Conservation (phyloP, 2,797 vertebrate species). For the Helarctos malayanus region DNA sequence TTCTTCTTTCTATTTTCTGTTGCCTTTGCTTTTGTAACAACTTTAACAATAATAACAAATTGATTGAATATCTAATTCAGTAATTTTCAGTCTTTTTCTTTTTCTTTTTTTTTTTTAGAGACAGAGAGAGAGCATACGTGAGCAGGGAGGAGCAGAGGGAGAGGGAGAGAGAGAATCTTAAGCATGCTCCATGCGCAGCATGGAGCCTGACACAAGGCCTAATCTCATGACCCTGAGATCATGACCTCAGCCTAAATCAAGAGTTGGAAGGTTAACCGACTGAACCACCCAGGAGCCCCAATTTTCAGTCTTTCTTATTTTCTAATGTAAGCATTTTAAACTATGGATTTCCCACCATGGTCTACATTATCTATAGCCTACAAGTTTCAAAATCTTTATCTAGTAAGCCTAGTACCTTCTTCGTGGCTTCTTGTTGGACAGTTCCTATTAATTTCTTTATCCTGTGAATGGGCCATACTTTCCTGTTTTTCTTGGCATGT, state of each 20-base stretch:
- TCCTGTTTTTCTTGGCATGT: constrained; percentile 9
- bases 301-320: background rate
- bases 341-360: background rate
- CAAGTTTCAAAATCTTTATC: background rate
- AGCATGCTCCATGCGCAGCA: background rate
- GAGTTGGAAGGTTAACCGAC: background rate
- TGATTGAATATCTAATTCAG: background rate
- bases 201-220: background rate
- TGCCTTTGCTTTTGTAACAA: constrained; percentile 20
- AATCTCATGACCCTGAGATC: background rate
- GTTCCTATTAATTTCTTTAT: background rate
- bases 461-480: background rate
- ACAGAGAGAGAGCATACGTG: background rate
- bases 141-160: background rate
- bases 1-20: background rate
- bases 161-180: background rate
- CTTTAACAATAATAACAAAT: background rate
- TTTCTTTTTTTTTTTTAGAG: background rate
- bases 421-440: background rate
- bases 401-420: background rate
- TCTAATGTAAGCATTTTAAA: constrained; percentile 12
- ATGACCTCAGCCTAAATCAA: background rate
- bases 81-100: background rate
- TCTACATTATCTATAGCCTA: background rate
- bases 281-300: background rate